phyloP scores from a whole-genome alignment of 2,888 invertebrate species.

The Myopa tessellatipennis region DNA sequence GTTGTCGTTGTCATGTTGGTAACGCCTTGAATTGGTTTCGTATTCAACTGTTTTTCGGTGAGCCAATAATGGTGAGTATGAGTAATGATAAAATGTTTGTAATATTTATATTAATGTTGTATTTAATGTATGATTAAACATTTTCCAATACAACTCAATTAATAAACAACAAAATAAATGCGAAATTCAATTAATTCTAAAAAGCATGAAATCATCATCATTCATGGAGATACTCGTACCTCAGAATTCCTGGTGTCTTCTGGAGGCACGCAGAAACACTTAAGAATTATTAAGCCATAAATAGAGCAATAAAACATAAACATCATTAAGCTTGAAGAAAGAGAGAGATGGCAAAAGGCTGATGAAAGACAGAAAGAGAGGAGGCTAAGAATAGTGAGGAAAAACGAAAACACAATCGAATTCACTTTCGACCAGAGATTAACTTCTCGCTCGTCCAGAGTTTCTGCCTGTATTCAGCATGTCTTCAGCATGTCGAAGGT shows the following conservation, averaged over 20 bases:
- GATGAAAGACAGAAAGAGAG: background rate
- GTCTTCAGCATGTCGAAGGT: background rate
- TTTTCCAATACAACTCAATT: conserved; percentile 3
- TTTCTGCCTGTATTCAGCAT: background rate
- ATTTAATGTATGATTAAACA: background rate
- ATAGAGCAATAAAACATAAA: background rate
- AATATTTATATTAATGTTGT: too few species aligned
- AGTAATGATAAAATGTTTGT: conserved; percentile 7
- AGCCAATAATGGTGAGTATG: background rate
- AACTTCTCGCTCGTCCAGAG: background rate
- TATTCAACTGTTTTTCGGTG: background rate
- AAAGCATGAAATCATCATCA: conserved; percentile 11
- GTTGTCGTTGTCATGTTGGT: conserved; percentile 2
- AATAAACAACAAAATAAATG: conserved; percentile 11
- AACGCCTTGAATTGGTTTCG: conserved; percentile 9
- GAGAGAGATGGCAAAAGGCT: too few species aligned
- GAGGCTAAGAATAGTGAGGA: background rate
- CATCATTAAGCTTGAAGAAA: too few species aligned
- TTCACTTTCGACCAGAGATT: conserved; percentile 25
- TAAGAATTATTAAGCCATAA: too few species aligned
- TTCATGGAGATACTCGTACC: background rate
- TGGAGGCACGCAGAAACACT: background rate
- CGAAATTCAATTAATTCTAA: conserved; percentile 13
- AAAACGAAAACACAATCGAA: background rate
- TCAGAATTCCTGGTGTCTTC: background rate